A percentile compares a stretch with the other conserved stretches of the same genome.
Conservation (phyloP, 2,113 vertebrate genomes). For the Aldabrachelys gigantea region DNA sequence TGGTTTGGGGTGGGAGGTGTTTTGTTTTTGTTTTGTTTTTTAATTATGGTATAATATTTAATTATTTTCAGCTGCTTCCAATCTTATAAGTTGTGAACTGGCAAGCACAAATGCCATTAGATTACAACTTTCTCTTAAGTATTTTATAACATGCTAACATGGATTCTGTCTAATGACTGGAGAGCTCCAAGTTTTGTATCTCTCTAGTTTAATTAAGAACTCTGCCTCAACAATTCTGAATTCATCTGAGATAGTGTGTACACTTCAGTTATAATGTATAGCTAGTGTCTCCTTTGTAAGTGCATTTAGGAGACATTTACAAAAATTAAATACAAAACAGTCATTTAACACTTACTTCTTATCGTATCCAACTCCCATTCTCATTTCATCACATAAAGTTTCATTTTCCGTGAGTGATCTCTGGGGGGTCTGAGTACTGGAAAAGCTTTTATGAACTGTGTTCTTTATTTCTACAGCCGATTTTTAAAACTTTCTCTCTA, state of each 20-base stretch:
- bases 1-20: not conserved
- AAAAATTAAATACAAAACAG: slow-evolving; percentile 35
- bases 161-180: slow-evolving; percentile 6
- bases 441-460: slow-evolving; percentile 73
- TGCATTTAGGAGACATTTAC: slow-evolving; percentile 50
- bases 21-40: not conserved
- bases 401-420: slow-evolving; percentile 71
- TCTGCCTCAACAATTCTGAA: slow-evolving; percentile 25
- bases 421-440: slow-evolving; percentile 54
- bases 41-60: not conserved
- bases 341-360: slow-evolving; percentile 65
- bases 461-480: slow-evolving; percentile 35
- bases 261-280: not conserved
- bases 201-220: slow-evolving; percentile 54
- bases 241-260: not conserved
- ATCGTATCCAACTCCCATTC: slow-evolving; percentile 13
- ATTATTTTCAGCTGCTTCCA: not conserved
- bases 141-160: slow-evolving; percentile 16
- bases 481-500: slow-evolving; percentile 6
- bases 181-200: slow-evolving; percentile 11
- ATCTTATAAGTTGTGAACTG: not conserved
- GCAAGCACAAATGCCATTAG: not conserved
- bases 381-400: slow-evolving; percentile 71
- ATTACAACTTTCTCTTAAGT: not conserved
- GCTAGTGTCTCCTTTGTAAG: not conserved